These are phyloP conservation scores for Neotoma lepida DNA, from an alignment of 2,113 vertebrate species.

Conservation along the genomic window DNA sequence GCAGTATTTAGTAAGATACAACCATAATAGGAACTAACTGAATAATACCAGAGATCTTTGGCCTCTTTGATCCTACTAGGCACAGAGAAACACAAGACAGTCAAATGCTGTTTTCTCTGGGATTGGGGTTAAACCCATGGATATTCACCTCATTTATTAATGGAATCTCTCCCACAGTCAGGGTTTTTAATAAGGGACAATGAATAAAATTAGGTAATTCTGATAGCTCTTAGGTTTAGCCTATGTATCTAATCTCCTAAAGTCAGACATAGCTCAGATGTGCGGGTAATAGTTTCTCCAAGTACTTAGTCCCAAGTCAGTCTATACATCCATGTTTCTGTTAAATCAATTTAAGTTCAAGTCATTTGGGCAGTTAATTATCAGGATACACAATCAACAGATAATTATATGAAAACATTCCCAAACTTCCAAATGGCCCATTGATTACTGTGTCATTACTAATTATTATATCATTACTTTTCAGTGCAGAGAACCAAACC, in stretches of 20 bases:
- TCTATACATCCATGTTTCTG: background rate
- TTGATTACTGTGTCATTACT: background rate
- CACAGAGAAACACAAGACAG: background rate
- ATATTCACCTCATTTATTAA: background rate
- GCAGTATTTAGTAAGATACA: background rate
- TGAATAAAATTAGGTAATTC: background rate
- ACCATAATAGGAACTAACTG: background rate
- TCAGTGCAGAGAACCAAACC: background rate
- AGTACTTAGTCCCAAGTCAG: background rate
- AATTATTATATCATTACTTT: background rate
- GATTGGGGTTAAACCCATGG: background rate
- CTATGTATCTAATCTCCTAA: background rate
- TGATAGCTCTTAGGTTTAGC: background rate
- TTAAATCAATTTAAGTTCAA: background rate
- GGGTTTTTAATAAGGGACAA: background rate
- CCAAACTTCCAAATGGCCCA: background rate
- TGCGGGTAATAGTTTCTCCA: background rate
- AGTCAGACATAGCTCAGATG: background rate
- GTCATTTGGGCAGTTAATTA: background rate
- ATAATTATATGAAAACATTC: constrained; percentile 11
- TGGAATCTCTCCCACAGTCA: background rate
- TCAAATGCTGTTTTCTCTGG: background rate
- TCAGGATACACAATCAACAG: background rate
- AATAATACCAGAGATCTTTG: background rate
- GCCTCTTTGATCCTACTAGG: background rate